These are phyloP conservation scores for Magallana angulata DNA, from an alignment of 1,140 invertebrate genomes.

Conservation along the genomic window DNA sequence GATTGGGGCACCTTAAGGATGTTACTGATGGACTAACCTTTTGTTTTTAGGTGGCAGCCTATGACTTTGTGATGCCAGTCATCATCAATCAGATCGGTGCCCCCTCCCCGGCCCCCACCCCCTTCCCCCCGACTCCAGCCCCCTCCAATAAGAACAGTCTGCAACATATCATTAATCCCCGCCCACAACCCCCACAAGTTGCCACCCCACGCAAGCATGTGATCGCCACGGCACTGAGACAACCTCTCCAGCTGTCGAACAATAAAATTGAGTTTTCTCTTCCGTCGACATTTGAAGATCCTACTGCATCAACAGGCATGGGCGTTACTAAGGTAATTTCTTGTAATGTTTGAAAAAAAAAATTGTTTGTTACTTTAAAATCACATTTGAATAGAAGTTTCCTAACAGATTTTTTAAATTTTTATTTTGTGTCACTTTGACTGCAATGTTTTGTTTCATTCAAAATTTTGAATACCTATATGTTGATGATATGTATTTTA, in stretches of 20 bases:
- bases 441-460: too few species aligned
- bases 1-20: too few species aligned
- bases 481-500: too few species aligned
- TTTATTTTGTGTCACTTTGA: not conserved
- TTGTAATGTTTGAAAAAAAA: not conserved
- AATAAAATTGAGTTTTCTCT: slow-evolving; percentile 72
- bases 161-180: slow-evolving; percentile 77
- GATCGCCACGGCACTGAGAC: slow-evolving; percentile 76
- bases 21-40: not conserved
- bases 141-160: slow-evolving; percentile 74
- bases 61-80: slow-evolving; percentile 78
- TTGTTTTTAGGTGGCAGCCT: slow-evolving; percentile 76
- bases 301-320: slow-evolving; percentile 60
- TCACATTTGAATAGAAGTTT: not conserved
- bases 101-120: slow-evolving; percentile 72
- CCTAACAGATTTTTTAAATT: not conserved
- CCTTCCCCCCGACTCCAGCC: slow-evolving; percentile 72
- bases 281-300: slow-evolving; percentile 68
- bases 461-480: too few species aligned
- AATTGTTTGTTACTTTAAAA: not conserved
- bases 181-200: slow-evolving; percentile 68
- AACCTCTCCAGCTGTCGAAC: slow-evolving; percentile 73
- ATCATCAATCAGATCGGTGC: slow-evolving; percentile 74
- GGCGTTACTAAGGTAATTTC: slow-evolving; percentile 66
- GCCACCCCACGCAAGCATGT: slow-evolving; percentile 75